These are phyloP conservation scores for Parazoanthus swiftii DNA, from an alignment of 92 coral and sea anemone genomes.

Conservation along the genomic window DNA sequence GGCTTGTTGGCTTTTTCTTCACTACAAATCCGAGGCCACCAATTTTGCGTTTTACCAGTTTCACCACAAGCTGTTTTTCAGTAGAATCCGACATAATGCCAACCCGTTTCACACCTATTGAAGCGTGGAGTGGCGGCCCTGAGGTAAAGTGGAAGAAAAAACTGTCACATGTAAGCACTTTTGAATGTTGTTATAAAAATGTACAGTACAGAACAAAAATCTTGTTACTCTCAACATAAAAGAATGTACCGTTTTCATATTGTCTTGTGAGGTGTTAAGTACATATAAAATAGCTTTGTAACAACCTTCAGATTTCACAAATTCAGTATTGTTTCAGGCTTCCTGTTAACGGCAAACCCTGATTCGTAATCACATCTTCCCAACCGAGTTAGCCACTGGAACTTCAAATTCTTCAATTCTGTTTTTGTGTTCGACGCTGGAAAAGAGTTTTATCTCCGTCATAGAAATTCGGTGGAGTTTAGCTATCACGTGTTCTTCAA, in stretches of 20 bases:
- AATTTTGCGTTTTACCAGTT: slow-evolving; percentile 65
- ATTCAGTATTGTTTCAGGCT: not conserved
- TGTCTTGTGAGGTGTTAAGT: not conserved
- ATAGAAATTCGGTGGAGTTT: not conserved
- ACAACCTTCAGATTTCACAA: not conserved
- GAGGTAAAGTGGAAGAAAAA: not conserved
- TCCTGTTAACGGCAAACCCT: not conserved
- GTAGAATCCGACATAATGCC: slow-evolving; percentile 22
- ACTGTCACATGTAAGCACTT: too few relatives aligned
- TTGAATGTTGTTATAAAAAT: slow-evolving; percentile 1
- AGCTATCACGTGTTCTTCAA: not conserved
- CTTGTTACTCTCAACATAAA: not conserved
- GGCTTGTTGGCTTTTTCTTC: slow-evolving; percentile 51
- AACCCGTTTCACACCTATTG: not conserved
- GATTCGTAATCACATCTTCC: slow-evolving; percentile 25
- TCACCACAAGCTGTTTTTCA: slow-evolving; percentile 57
- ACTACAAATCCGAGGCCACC: slow-evolving; percentile 86
- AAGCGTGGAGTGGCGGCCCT: slow-evolving; percentile 18
- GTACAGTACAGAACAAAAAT: not conserved
- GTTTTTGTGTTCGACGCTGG: slow-evolving; percentile 11
- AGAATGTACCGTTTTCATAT: not conserved
- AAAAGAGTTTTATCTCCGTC: not conserved
- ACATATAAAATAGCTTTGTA: not conserved
- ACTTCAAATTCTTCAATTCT: slow-evolving; percentile 27
- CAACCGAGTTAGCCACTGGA: slow-evolving; percentile 34